Conservation (phyloP, 2,797 vertebrate species). For the Naso thynnoides region DNA sequence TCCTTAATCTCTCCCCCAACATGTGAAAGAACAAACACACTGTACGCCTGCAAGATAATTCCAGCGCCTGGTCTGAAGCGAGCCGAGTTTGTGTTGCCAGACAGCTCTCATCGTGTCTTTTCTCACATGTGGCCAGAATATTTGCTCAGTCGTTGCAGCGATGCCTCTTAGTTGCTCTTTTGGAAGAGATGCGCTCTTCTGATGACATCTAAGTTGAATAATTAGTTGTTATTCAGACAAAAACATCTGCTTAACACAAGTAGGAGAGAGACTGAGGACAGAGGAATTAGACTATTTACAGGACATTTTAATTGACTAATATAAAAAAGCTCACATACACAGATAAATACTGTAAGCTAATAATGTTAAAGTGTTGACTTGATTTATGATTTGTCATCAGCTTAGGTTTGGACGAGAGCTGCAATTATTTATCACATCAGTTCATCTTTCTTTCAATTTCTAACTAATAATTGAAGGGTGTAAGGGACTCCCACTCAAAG, state of each 20-base stretch:
- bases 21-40: slow-evolving; percentile 51
- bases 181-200: background rate
- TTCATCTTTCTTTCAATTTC: too few species aligned
- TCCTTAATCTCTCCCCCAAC: slow-evolving; percentile 53
- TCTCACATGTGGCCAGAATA: background rate
- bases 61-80: slow-evolving; percentile 6
- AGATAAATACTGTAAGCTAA: too few species aligned
- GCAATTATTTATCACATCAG: too few species aligned
- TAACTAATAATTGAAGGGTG: background rate
- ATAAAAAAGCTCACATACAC: too few species aligned
- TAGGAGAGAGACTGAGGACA: background rate
- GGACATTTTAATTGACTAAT: background rate
- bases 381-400: too few species aligned
- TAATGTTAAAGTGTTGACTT: too few species aligned
- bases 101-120: background rate
- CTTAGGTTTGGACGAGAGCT: too few species aligned
- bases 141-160: background rate
- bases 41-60: slow-evolving; percentile 40
- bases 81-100: slow-evolving; percentile 1
- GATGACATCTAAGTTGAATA: background rate
- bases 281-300: slow-evolving; percentile 4
- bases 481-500: background rate
- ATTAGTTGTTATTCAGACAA: background rate
- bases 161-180: background rate
- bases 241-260: background rate